Evolutionary conservation across 2,888 invertebrate species (phyloP).

Genomic region (Mamestra brassicae): DNA sequence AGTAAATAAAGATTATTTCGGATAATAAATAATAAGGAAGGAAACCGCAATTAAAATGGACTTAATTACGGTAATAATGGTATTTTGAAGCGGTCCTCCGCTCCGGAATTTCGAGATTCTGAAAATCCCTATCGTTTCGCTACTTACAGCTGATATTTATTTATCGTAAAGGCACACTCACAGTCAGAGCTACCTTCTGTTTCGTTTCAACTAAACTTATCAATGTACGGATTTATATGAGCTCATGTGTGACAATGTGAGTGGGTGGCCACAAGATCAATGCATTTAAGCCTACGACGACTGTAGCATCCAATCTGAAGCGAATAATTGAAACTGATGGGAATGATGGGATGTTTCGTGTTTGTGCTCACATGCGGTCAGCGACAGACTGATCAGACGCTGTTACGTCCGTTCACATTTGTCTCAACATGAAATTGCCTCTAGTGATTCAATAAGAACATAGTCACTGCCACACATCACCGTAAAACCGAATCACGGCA

Average conservation of each 20-base stretch:
- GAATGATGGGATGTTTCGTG: not conserved
- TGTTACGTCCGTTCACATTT: not conserved
- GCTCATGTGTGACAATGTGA: too few relatives aligned
- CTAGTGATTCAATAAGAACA: not conserved
- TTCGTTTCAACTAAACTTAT: not conserved
- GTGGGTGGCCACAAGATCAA: not conserved
- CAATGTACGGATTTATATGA: too few relatives aligned
- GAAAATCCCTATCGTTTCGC: slow-evolving; percentile 11
- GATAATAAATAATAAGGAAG: slow-evolving; percentile 24
- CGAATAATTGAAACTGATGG: slow-evolving; percentile 15
- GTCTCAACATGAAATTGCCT: not conserved
- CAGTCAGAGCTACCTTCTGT: too few relatives aligned
- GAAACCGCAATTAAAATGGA: slow-evolving; percentile 16
- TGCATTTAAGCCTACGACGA: not conserved
- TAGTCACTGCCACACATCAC: not conserved
- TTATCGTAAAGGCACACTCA: not conserved
- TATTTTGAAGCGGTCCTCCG: not conserved
- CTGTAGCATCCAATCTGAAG: not conserved
- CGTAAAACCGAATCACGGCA: slow-evolving; percentile 27
- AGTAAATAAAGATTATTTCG: slow-evolving; percentile 25
- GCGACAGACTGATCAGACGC: not conserved
- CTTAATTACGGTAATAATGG: slow-evolving; percentile 26
- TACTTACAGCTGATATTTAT: not conserved
- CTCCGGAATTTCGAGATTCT: slow-evolving; percentile 7
- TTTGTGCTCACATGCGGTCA: slow-evolving; percentile 1